Evolutionary conservation across 2,797 vertebrate genomes (phyloP), one percentile per base, ranked within the genome.

Genomic region (Ceryle rudis): DNA sequence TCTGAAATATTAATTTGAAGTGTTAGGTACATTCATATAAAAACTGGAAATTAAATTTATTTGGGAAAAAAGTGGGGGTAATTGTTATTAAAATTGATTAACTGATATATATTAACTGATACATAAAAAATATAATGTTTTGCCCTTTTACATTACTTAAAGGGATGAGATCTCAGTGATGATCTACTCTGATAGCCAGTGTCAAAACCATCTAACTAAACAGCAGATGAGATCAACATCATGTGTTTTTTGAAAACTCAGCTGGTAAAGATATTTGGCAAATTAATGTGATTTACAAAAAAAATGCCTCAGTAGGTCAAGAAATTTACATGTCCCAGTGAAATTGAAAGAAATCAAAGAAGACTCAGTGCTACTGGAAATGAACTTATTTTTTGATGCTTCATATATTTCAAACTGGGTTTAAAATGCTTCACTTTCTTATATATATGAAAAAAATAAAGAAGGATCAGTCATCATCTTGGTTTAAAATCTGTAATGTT

Each of bases 41-140:
- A 62, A 66, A n/a, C 4, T 0, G 6, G 13, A 75, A 72, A 46
- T 2, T 9, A 67, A 39, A 37, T 67, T 44, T 71, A 0, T 62
- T 79, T 49, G 37, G 5, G 37, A 60, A 37, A 90, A 86, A 47
- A 5, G 4, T 16, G 4, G 3, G 2, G 0, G 19, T 33, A 37
- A 25, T 41, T 74, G 26, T n/a, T 35, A 29, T 37, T 26, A 78
- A 54, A 51, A 37, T 2, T 21, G 15, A 20, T 37, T 47, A 52
- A 62, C 10, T 54, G 4, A n/a, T n/a, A n/a, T n/a, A n/a, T n/a
- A n/a, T n/a, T n/a, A n/a, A n/a, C n/a, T n/a, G n/a, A n/a, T n/a
- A n/a, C n/a, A n/a, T n/a, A n/a, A n/a, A n/a, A n/a, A n/a, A n/a
- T n/a, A n/a, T n/a, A n/a, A n/a, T n/a, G n/a, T n/a, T n/a, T 73